Evolutionary conservation across 2,113 vertebrate species (phyloP), one percentile per base, ranked within the genome.

Genomic region (Chamaea fasciata): DNA sequence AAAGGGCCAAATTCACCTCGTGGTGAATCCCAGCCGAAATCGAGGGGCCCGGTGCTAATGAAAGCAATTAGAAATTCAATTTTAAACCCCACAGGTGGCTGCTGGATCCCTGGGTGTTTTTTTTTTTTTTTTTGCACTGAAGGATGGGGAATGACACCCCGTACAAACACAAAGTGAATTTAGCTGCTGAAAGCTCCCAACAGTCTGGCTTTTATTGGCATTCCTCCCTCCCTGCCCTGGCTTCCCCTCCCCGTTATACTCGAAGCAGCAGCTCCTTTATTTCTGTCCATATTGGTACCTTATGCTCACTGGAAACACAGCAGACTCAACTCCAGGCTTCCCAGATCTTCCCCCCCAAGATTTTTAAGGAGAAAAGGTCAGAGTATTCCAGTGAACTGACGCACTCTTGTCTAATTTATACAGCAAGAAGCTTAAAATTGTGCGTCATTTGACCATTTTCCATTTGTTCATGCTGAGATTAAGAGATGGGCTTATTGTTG

Each of bases 351-450:
- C 88, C 70, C 63, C 55, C 53, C 63, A 87, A 55, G 87, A 95
- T 70, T 96, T 97, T 97, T 97, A 93, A 98, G 95, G 95, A 93
- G 97, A 92, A 97, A 97, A 97, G 97, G 96, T 98, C 97, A 98
- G 90, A 95, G 88, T 95, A 98, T 97, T 97, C 96, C 96, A 95
- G 94, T 96, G 95, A 97, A 84, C 96, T 97, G 97, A 98, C 94
- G 92, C 68, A 97, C 93, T 97, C 68, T 1, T 1, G 82, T 96
- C 96, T 97, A 92, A 98, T 98, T 97, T 97, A 96, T 96, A 86
- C 90, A 92, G 94, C 69, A 71, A 96, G 96, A 80, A 97, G 93
- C 94, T 97, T 97, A 96, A 95, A 97, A 79, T 27, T 95, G 93
- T 97, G 96, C 94, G 90, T 98, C 98, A 98, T 95, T 97, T 97